A percentile compares a stretch with the other conserved stretches of the same genome.
phyloP scores from a whole-genome alignment of 2,888 invertebrate species.

The Sericinus montela region DNA sequence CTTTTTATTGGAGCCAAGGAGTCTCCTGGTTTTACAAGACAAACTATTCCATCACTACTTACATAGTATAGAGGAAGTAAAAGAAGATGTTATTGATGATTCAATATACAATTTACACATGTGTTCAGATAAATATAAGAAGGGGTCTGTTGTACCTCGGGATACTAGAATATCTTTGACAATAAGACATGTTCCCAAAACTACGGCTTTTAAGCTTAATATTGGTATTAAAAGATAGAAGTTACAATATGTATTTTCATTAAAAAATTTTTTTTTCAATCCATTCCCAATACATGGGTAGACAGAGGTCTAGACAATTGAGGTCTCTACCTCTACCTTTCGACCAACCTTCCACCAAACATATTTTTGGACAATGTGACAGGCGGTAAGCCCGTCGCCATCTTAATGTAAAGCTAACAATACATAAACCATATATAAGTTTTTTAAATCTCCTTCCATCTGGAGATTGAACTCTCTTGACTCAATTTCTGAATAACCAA shows the following conservation, averaged over 20 bases:
- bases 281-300: too few relatives aligned
- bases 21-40: conserved; percentile 91
- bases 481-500: too few relatives aligned
- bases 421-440: too few relatives aligned
- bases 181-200: conserved; percentile 95
- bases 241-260: neutral
- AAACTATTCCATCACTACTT: conserved; percentile 90
- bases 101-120: conserved; percentile 82
- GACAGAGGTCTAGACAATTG: too few relatives aligned
- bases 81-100: conserved; percentile 81
- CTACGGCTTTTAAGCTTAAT: conserved; percentile 85
- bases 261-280: too few relatives aligned
- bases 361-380: too few relatives aligned
- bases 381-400: too few relatives aligned
- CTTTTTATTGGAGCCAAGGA: conserved; percentile 91
- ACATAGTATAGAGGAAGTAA: conserved; percentile 90
- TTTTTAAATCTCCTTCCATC: too few relatives aligned
- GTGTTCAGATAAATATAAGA: conserved; percentile 76
- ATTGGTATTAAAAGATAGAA: conserved; percentile 67
- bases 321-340: too few relatives aligned
- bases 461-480: too few relatives aligned
- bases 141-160: conserved; percentile 79
- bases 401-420: too few relatives aligned
- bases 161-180: conserved; percentile 92
- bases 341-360: too few relatives aligned